Base-by-base conservation (phyloP, 2,888 invertebrate genomes). In the Caenorhabditis doughertyi region DNA sequence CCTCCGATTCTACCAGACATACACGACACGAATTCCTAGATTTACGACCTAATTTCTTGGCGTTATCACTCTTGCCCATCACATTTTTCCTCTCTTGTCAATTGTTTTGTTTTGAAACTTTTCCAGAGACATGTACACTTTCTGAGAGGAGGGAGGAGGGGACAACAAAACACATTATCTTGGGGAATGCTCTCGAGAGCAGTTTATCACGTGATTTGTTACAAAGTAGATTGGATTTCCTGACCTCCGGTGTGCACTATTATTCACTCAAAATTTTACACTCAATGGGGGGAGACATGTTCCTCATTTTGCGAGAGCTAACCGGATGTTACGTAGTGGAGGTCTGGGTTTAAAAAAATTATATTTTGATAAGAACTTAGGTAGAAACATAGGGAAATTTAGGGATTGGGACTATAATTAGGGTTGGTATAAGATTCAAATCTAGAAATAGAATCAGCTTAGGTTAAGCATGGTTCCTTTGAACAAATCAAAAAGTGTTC, bases 81-180 rank as follows among this genome's bases (percentile, higher is more conserved):
- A 3, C 13, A 8, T 42, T 13, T 42, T 42, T 16, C 3, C 16
- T 42, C 21, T 60, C 58, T 39, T 60, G 39, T 60, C 58, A 60
- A 60, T 60, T 42, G 39, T 60, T 39, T 39, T 60, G 58, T 60
- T 60, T 39, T 60, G 58, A 60, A 35, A 60, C 58, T 25, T 60
- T 42, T 32, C 21, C 25, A 11, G 23, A 21, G 39, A 60, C 21
- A 23, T 29, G 29, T 3, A 23, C 23, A 11, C 51, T 18, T n/a
- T n/a, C n/a, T n/a, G 51, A 35, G 3, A 29, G 27, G 18, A 35
- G 11, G 13, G 8, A 32, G 18, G 16, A 25, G 11, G 27, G 11
- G 16, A 13, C 32, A 32, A 25, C 39, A 60, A 60, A 39, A 60
- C 58, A 60, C 58, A 60, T 60, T 60, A 60, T 42, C 11, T 25